Evolutionary conservation across 2,113 vertebrate genomes (phyloP).

Genomic region (Procapra przewalskii): DNA sequence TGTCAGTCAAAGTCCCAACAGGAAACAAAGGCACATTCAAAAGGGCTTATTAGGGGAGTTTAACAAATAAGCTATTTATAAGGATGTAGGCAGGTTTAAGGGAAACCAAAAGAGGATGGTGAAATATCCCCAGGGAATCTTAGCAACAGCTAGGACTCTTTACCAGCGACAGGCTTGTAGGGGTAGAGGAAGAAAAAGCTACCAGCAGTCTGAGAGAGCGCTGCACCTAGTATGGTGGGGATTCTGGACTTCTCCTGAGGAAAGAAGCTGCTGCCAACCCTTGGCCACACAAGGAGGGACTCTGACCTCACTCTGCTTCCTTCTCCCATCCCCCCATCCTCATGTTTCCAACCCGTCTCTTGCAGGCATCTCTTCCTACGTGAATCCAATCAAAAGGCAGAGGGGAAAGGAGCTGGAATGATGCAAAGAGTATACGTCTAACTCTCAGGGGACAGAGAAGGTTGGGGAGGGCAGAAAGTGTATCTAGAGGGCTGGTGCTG

Average conservation of each 20-base stretch:
- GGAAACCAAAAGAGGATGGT: background rate
- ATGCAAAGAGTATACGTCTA: too few relatives aligned
- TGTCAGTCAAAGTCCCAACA: background rate
- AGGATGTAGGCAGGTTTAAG: background rate
- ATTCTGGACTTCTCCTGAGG: background rate
- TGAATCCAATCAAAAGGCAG: background rate
- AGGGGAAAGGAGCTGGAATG: background rate
- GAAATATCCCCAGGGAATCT: background rate
- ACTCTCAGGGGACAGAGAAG: background rate
- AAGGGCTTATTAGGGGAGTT: background rate
- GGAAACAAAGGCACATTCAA: background rate
- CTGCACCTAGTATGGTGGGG: background rate
- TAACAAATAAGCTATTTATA: background rate
- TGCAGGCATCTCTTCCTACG: background rate
- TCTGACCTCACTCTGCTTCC: background rate
- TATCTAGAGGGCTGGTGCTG: background rate
- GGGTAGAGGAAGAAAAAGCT: background rate
- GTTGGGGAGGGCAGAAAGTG: background rate
- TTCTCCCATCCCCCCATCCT: background rate
- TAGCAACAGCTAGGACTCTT: background rate
- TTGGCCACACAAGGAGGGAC: background rate
- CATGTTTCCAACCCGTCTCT: background rate
- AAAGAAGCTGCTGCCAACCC: background rate
- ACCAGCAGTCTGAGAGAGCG: background rate
- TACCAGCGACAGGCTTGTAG: background rate